Evolutionary conservation across 2,888 invertebrate genomes (phyloP).

Genomic region (Pristionchus japonicus): DNA sequence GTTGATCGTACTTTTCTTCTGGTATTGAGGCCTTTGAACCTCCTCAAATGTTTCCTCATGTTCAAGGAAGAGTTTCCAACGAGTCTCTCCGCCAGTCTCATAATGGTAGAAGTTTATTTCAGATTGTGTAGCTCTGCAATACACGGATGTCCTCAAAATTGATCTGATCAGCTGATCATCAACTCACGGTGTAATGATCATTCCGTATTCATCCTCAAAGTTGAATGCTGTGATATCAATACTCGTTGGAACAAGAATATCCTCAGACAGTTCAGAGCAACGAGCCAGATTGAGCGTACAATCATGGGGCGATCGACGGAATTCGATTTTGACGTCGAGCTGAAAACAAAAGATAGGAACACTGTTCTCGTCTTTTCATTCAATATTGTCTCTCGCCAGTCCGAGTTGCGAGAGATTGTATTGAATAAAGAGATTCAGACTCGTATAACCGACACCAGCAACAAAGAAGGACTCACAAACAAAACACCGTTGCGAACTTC

Average conservation of each 20-base stretch:
- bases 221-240: neutral
- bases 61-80: neutral
- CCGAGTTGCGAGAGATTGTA: no score
- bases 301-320: neutral
- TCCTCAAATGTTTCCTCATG: neutral
- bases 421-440: no score
- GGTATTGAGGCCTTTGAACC: neutral
- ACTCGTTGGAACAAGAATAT: neutral
- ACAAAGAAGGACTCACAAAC: neutral
- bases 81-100: neutral
- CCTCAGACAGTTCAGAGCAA: neutral
- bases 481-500: slow-evolving; percentile 3
- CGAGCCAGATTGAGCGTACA: neutral
- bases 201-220: neutral
- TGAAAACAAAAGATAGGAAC: neutral
- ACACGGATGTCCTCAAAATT: neutral
- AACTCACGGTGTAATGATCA: slow-evolving; percentile 3
- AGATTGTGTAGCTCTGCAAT: neutral
- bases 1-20: neutral
- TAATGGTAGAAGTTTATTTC: neutral
- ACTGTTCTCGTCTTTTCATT: no score
- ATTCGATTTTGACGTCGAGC: slow-evolving; percentile 13
- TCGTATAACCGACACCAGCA: neutral
- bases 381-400: neutral
- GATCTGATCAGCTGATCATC: neutral